Evolutionary conservation across 2,113 vertebrate genomes (phyloP), one percentile per base, ranked within the genome.

Genomic region (Phasianus colchicus): DNA sequence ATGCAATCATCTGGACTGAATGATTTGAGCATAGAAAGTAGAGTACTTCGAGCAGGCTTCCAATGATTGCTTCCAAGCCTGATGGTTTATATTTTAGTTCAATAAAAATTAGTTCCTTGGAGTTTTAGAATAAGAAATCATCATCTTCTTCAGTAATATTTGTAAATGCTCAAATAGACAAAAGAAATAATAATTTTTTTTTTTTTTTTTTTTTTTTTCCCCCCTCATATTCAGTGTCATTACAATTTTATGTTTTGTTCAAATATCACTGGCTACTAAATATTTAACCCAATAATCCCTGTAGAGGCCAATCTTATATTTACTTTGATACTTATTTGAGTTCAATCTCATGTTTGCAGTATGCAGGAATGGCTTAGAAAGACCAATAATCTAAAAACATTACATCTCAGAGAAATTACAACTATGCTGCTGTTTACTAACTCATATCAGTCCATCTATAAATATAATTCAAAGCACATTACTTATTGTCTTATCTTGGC

Each of bases 401-500:
- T 69, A 77, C 1, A 21, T 74, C 22, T 25, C 70, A 75, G 42
- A 88, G 55, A 91, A 86, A 86, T 92, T 57, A 32, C 61, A 47
- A 30, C 34, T 84, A 11, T n/a, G 32, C 54, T 55, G 12, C 67
- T 83, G 60, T 74, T 42, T 71, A 30, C 42, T 58, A 10, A 21
- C 22, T 38, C 0, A 0, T 52, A 69, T 76, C 18, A 40, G 9
- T 32, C 13, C 34, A 64, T 36, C 21, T 84, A 13, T 57, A 87
- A 81, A 4, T 30, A 42, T 22, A 10, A 89, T 14, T 30, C 58
- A 85, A 78, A 93, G 7, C 48, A 63, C 5, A 0, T 16, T 58
- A 8, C 18, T 55, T 61, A 12, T 32, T 82, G 6, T 48, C 40
- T 84, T 32, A 45, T 92, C 78, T 85, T 95, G 84, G 93, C 89